Base-by-base conservation (phyloP, 30 jellyfish, hydroid and myxozoan genomes). In the Cassiopea xamachana region DNA sequence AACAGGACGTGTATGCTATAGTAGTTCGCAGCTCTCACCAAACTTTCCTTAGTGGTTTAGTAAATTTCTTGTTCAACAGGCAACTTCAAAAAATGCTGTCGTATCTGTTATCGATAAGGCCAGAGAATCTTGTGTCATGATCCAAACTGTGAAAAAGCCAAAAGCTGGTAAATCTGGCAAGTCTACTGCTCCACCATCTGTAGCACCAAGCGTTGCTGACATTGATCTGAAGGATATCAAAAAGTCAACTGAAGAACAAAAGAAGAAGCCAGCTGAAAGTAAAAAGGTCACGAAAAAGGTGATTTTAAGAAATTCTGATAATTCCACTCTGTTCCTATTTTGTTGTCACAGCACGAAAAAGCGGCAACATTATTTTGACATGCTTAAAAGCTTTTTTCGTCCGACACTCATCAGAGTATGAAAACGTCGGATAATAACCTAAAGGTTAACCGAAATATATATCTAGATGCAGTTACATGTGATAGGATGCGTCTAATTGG, bases 21-120 rank as follows among this genome's bases (percentile, higher is more conserved):
- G 39, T 27, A 27, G 39, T 27, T 27, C 39, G 39, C 39, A 27
- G 39, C 39, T 27, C 39, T 27, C 39, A 27, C 39, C 39, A 27
- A 27, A 27, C 39, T 27, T 27, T 27, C 0, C 39, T 27, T 27
- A 27, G 39, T 27, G 39, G 39, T 27, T 27, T 27, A 27, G 39
- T 27, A 27, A 27, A 27, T 27, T 27, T 27, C 39, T 27, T 27
- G 39, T 64, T 64, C 15, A 2, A 2, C 82, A 94, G 98, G 86
- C 97, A n/a, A 18, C 98, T 27, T 94, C 98, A 58, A 89, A 90
- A 83, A 86, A 75, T 17, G 74, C 91, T 12, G 94, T 94, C 79
- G 81, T 75, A 80, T 93, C 89, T 27, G 17, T 90, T 18, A 78
- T 94, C 46, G 98, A 94, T 64, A 94, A 94, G 80, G 98, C 98